Evolutionary conservation across 2,113 vertebrate species (phyloP).

Genomic region (Poecile atricapillus): DNA sequence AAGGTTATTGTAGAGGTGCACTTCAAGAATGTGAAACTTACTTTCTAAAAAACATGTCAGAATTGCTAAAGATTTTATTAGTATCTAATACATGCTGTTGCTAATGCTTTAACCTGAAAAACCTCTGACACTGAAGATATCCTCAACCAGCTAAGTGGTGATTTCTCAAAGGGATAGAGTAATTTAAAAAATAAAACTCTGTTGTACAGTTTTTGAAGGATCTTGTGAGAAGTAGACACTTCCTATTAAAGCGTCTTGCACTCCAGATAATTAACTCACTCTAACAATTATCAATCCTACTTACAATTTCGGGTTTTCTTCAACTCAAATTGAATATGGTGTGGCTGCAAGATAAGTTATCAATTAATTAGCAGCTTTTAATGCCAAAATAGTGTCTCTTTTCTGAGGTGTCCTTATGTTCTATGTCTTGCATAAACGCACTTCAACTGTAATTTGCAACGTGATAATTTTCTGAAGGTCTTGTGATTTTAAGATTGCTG

Average conservation of each 20-base stretch:
- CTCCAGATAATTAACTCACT: background rate
- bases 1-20: background rate
- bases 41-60: background rate
- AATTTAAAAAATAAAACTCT: background rate
- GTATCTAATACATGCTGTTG: rapidly evolving
- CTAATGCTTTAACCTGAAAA: background rate
- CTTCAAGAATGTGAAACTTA: background rate
- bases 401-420: background rate
- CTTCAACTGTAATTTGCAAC: background rate
- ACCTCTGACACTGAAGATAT: background rate
- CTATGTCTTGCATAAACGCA: background rate
- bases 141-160: background rate
- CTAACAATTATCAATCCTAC: background rate
- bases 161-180: background rate
- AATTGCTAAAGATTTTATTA: background rate
- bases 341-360: background rate
- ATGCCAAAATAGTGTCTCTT: background rate
- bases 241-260: background rate
- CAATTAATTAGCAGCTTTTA: background rate
- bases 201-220: background rate
- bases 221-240: background rate
- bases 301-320: background rate
- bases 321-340: background rate
- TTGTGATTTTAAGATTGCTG: background rate
- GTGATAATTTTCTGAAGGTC: background rate